These are phyloP conservation scores for Agapornis roseicollis DNA, from an alignment of 2,113 vertebrate genomes.

Conservation along the genomic window DNA sequence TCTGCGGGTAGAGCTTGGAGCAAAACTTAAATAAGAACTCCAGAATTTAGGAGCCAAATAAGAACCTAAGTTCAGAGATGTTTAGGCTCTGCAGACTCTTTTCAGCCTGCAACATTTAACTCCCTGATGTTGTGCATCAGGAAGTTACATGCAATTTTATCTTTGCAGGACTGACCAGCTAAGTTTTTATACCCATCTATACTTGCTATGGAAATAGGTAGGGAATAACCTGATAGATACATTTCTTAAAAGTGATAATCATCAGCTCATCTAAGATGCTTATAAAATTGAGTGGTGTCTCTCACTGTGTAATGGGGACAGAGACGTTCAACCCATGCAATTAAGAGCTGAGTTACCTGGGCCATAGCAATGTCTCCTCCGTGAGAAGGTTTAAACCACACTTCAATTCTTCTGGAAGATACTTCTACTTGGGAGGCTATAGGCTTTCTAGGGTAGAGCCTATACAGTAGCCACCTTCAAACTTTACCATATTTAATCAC, in stretches of 20 bases:
- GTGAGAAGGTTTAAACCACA: neutral
- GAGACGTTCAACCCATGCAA: neutral
- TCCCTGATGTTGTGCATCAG: neutral
- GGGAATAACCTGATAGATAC: neutral
- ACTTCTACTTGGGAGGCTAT: neutral
- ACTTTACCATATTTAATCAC: neutral
- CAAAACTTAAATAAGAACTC: neutral
- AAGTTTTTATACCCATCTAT: neutral
- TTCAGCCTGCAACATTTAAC: neutral
- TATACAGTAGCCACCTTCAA: neutral
- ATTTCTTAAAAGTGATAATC: neutral
- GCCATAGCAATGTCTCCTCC: neutral
- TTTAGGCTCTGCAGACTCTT: neutral
- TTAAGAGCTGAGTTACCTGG: neutral
- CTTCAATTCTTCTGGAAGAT: neutral
- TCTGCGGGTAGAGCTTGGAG: neutral
- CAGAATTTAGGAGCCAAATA: neutral
- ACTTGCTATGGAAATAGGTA: neutral
- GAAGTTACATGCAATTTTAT: neutral
- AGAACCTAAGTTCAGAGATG: neutral
- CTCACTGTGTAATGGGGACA: neutral
- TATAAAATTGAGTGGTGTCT: neutral
- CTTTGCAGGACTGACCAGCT: neutral
- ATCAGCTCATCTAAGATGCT: neutral
- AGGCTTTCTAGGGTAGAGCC: neutral